Conservation (phyloP, 2,888 invertebrate species). For the Nemotelus nigrinus region DNA sequence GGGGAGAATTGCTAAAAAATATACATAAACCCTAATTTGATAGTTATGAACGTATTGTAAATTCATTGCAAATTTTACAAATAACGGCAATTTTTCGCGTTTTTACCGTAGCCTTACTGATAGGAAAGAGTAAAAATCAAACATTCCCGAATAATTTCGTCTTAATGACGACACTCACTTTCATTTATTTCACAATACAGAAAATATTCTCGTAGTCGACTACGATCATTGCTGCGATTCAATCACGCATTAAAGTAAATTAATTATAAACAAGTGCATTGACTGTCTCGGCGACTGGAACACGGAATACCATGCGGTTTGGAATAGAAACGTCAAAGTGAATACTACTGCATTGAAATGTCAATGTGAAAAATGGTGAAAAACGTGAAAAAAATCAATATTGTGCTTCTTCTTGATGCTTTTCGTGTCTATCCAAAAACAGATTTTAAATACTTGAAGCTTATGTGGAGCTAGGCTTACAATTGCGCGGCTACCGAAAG, state of each 20-base stretch:
- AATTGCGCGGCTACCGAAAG: no score
- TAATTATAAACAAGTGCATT: no score
- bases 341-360: no score
- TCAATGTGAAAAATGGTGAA: no score
- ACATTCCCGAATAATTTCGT: constrained; percentile 38
- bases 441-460: no score
- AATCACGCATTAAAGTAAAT: not conserved
- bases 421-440: no score
- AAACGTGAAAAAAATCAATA: no score
- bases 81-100: constrained; percentile 47
- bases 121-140: constrained; percentile 20
- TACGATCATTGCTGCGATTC: not conserved
- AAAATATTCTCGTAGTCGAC: not conserved
- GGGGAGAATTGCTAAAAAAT: constrained; percentile 41
- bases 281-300: no score
- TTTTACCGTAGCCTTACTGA: constrained; percentile 43
- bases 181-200: constrained; percentile 18
- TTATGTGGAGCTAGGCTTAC: no score
- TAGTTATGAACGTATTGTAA: constrained; percentile 40
- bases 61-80: constrained; percentile 47
- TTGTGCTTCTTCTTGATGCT: no score
- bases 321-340: no score
- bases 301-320: no score
- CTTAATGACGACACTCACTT: constrained; percentile 29
- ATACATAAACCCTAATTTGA: constrained; percentile 44